Evolutionary conservation across 2,113 vertebrate genomes (phyloP).

Genomic region (Mastomys natalensis): DNA sequence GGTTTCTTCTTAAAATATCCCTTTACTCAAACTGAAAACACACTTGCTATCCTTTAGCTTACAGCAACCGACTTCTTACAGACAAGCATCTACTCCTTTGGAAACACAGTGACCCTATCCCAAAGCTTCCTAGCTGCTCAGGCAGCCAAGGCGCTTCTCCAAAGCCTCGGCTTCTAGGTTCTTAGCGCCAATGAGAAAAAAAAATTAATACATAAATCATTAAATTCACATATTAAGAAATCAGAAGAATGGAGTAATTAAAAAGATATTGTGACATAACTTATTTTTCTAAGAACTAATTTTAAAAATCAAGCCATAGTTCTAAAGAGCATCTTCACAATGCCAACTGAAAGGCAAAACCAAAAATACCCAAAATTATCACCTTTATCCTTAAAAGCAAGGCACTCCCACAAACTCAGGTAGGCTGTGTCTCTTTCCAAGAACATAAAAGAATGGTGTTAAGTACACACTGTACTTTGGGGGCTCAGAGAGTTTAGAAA

Average conservation of each 20-base stretch:
- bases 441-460: constrained; percentile 38
- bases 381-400: constrained; percentile 46
- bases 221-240: not conserved
- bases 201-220: not conserved
- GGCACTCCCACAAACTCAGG: constrained; percentile 34
- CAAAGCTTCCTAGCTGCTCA: not conserved
- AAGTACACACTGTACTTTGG: constrained; percentile 18
- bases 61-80: constrained; percentile 58
- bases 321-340: constrained; percentile 22
- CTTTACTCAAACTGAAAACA: constrained; percentile 81
- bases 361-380: constrained; percentile 54
- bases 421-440: constrained; percentile 52
- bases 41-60: constrained; percentile 63
- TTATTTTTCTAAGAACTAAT: not conserved
- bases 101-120: constrained; percentile 38
- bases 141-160: not conserved
- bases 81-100: constrained; percentile 55
- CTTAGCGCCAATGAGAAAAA: not conserved
- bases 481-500: not conserved
- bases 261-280: not conserved
- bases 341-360: not conserved
- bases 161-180: not conserved
- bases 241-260: not conserved
- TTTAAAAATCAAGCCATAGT: not conserved
- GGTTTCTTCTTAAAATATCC: constrained; percentile 78